Evolutionary conservation across 1,140 invertebrate genomes (phyloP), one percentile per base, ranked within the genome.

Genomic region (Anthonomus grandis): DNA sequence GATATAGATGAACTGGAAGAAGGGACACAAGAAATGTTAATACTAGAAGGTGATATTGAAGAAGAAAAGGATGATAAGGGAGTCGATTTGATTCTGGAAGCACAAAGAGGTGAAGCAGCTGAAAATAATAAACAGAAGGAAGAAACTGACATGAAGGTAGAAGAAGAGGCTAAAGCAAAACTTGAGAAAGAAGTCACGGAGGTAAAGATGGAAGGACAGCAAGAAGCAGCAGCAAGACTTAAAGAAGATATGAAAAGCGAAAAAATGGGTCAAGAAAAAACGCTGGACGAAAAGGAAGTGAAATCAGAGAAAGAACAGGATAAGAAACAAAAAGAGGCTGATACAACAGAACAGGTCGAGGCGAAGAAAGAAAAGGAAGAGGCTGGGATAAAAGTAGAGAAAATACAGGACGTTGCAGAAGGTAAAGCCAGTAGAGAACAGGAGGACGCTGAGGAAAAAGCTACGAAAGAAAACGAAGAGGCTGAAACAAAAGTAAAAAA

Each of bases 301-400:
- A 48, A 37, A 22, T 17, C 37, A 51, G 48, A n/a, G 1, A 54
- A 54, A 22, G 34, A 13, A 1, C 13, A 54, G 22, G 31, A 54
- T 18, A 27, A 45, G 12, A 41, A 57, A 10, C 15, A 23, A 47
- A 51, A 59, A 54, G 62, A n/a, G n/a, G n/a, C n/a, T n/a, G n/a
- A 58, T 18, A 21, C 5, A 41, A 36, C 27, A 17, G 23, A 57
- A 27, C 49, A 64, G 64, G 50, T 39, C 49, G 57, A 63, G 58
- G 15, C 38, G 67, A 58, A 63, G 41, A 62, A 41, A 45, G 64
- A 62, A 25, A 48, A 65, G 47, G 56, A 64, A 58, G 58, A 62
- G 60, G 18, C 36, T 46, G 56, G 25, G 61, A 54, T 18, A 60
- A 67, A 60, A 39, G 45, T 13, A 34, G 61, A 61, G 34, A 44